phyloP scores from a whole-genome alignment of 2,797 vertebrate genomes.

The Coendou prehensilis region DNA sequence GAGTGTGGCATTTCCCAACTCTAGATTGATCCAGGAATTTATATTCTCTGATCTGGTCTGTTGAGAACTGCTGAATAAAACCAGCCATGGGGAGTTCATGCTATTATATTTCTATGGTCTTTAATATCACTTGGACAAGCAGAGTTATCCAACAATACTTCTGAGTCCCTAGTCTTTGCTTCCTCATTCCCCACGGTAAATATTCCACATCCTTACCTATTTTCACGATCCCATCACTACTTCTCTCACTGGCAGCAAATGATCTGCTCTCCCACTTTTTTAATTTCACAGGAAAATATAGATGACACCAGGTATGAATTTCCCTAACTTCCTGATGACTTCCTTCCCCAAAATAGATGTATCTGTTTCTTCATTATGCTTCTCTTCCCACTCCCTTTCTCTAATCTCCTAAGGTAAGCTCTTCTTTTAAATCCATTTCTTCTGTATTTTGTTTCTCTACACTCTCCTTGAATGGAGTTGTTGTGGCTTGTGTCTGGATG shows the following conservation, averaged over 20 bases:
- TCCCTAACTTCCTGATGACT: not conserved
- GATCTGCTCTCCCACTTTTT: not conserved
- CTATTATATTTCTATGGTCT: not conserved
- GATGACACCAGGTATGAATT: not conserved
- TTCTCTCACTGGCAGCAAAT: not conserved
- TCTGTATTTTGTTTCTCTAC: not conserved
- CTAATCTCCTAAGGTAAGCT: not conserved
- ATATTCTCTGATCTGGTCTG: not conserved
- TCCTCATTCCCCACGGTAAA: not conserved
- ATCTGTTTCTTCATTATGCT: not conserved
- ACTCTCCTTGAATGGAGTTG: not conserved
- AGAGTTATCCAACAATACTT: not conserved
- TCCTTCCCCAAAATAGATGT: not conserved
- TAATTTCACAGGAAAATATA: not conserved
- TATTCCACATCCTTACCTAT: not conserved
- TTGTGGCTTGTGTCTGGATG: no score
- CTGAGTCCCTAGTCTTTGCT: not conserved
- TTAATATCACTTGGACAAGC: not conserved
- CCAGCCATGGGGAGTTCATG: not conserved
- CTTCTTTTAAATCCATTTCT: constrained; percentile 14
- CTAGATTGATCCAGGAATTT: constrained; percentile 29
- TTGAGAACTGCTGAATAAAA: constrained; percentile 39
- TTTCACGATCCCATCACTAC: not conserved
- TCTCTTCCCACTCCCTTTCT: not conserved
- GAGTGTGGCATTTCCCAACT: not conserved